phyloP scores from a whole-genome alignment of 2,113 vertebrate species.

The Microtus pennsylvanicus region DNA sequence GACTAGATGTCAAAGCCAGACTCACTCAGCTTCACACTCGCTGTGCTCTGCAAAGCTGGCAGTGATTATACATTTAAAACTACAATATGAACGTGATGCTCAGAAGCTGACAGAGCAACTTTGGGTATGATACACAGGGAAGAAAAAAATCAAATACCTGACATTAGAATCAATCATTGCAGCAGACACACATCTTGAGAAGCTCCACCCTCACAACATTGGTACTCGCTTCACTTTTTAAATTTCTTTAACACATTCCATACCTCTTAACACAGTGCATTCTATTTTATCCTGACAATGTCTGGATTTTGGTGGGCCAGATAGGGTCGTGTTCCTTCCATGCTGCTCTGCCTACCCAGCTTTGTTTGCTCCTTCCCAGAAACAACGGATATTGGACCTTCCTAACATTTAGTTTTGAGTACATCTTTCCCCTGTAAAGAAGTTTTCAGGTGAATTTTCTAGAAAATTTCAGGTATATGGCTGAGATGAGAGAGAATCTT shows the following conservation, averaged over 20 bases:
- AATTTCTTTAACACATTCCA: neutral
- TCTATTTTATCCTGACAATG: neutral
- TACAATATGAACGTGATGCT: slow-evolving; percentile 53
- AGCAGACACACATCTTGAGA: neutral
- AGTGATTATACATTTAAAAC: fast-evolving
- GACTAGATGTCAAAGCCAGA: slow-evolving; percentile 74
- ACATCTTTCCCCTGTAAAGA: neutral
- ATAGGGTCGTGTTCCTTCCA: fast-evolving
- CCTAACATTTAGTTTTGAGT: too few species aligned
- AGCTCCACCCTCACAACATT: neutral
- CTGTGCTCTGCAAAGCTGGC: slow-evolving; percentile 67
- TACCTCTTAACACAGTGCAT: neutral
- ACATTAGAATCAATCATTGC: neutral
- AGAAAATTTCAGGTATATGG: neutral
- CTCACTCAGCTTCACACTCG: slow-evolving; percentile 10
- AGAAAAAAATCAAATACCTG: neutral
- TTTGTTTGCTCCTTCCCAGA: neutral
- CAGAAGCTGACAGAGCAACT: slow-evolving; percentile 47
- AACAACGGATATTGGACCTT: neutral
- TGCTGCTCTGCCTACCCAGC: too few species aligned
- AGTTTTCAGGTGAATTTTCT: neutral
- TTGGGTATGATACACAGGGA: neutral
- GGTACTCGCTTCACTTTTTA: neutral
- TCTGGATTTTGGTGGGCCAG: neutral
- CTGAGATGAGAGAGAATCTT: neutral